These are phyloP conservation scores for Chymomyza costata DNA, from an alignment of 1,140 invertebrate genomes.

Conservation along the genomic window DNA sequence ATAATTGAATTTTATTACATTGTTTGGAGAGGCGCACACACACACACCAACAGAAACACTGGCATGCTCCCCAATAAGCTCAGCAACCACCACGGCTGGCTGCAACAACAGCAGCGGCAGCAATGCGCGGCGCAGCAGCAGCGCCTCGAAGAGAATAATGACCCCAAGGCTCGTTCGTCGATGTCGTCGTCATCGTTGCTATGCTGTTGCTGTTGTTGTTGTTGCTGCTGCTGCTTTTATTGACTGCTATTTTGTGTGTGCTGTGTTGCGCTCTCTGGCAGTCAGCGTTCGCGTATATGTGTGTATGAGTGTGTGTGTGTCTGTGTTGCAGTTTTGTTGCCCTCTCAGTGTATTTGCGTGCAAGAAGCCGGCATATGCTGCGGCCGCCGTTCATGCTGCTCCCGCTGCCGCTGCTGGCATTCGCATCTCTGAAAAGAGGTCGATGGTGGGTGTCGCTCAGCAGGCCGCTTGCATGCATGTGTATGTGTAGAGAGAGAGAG, in stretches of 20 bases:
- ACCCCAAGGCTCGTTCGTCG: constrained; percentile 69
- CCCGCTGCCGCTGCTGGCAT: constrained; percentile 9
- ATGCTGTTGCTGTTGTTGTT: constrained; percentile 21
- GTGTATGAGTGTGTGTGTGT: constrained; percentile 22
- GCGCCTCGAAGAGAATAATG: constrained; percentile 74
- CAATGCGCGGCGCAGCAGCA: constrained; percentile 35
- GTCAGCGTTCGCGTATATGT: constrained; percentile 11
- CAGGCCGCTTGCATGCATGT: constrained; percentile 21
- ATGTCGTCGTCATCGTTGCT: constrained; percentile 25
- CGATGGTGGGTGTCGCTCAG: constrained; percentile 56
- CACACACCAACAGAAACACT: constrained; percentile 26
- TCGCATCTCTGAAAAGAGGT: constrained; percentile 62
- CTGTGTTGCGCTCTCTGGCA: constrained; percentile 42
- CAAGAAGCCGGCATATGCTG: constrained; percentile 69
- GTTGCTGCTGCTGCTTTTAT: constrained; percentile 41
- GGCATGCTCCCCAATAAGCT: constrained; percentile 37
- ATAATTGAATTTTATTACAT: constrained; percentile 76
- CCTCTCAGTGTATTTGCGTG: constrained; percentile 17
- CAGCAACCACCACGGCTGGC: constrained; percentile 67
- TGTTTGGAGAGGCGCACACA: constrained; percentile 70
- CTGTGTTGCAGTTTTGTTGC: constrained; percentile 46
- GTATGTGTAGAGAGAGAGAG: constrained; percentile 14
- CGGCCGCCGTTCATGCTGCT: constrained; percentile 22
- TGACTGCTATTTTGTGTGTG: constrained; percentile 62
- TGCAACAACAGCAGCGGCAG: constrained; percentile 29